phyloP scores from a whole-genome alignment of 1,140 invertebrate genomes.

The Drosophila yakuba region DNA sequence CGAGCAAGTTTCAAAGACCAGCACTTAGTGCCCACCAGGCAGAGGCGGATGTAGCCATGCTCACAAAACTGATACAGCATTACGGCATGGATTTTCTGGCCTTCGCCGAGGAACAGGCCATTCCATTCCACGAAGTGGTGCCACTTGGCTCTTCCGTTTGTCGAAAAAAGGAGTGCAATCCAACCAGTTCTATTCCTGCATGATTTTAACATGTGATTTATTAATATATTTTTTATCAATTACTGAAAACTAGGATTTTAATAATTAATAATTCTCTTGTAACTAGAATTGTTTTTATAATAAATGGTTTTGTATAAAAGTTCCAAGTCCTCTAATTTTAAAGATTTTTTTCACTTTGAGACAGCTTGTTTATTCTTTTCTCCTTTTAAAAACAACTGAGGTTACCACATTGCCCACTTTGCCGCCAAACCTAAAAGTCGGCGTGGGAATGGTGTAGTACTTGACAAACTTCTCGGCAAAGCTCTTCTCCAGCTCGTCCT shows the following conservation, averaged over 20 bases:
- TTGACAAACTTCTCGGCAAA: constrained; percentile 89
- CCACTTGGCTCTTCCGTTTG: constrained; percentile 35
- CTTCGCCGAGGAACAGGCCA: constrained; percentile 86
- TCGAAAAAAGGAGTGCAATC: not conserved
- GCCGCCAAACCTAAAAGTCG: constrained; percentile 93
- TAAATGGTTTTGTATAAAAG: not conserved
- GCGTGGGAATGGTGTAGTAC: constrained; percentile 89
- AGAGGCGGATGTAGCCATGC: constrained; percentile 87
- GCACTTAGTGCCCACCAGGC: constrained; percentile 86
- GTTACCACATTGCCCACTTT: constrained; percentile 92
- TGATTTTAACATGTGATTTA: constrained; percentile 4
- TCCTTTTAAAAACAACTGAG: constrained; percentile 88
- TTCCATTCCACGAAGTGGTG: constrained; percentile 70
- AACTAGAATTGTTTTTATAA: not conserved
- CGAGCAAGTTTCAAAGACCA: constrained; percentile 85
- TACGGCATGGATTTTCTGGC: constrained; percentile 86
- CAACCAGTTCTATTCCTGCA: not conserved
- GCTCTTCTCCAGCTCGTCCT: constrained; percentile 90
- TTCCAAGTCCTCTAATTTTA: too few relatives aligned
- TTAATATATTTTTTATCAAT: constrained; percentile 6
- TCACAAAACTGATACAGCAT: constrained; percentile 86
- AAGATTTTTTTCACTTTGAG: too few relatives aligned
- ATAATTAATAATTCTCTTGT: not conserved
- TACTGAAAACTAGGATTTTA: not conserved
- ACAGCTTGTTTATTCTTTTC: not conserved